Evolutionary conservation across 2,113 vertebrate genomes (phyloP), one percentile per base, ranked within the genome.

Genomic region (Thryonomys swinderianus): DNA sequence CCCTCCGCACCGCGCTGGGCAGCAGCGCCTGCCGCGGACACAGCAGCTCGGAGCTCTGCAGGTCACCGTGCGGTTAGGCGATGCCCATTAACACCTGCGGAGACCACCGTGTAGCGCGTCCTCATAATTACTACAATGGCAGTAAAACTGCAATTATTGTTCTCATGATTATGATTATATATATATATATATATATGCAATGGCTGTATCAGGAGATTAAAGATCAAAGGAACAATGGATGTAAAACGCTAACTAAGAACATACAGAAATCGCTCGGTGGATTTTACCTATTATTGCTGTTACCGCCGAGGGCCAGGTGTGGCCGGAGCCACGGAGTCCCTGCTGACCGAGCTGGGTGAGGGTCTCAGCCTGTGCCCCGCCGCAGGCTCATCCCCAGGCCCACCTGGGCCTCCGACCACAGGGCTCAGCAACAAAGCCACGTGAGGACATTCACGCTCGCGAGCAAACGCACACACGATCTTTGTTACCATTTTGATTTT

Each of bases 1-100:
- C 34, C 9, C 9, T 42, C 25, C 57, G 64, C 32, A 6, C 37
- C 8, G 3, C 16, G 27, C 37, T 17, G 12, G 45, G 3, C 10
- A 27, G 14, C n/a, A n/a, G n/a, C n/a, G n/a, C n/a, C n/a, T 18
- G 59, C 23, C 13, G 34, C 3, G 9, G 55, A 7, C 4, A 6
- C 0, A 17, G 30, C 2, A 37, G 37, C 3, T 11, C 8, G 7
- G 51, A 7, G 34, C 12, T 59, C 34, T 13, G 10, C 5, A 2
- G 2, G 27, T 37, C 27, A 25, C 64, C 32, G 74, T 18, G 32
- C 32, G 78, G 37, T 40, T 17, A 61, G 85, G 16, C n/a, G 57
- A 55, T 30, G 11, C 21, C 11, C 40, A 81, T n/a, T 7, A 6
- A 1, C 3, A 51, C 34, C 25, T 2, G 4, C 66, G 3, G 6